These are phyloP conservation scores for Talpa occidentalis DNA, from an alignment of 2,113 vertebrate genomes.

Conservation along the genomic window DNA sequence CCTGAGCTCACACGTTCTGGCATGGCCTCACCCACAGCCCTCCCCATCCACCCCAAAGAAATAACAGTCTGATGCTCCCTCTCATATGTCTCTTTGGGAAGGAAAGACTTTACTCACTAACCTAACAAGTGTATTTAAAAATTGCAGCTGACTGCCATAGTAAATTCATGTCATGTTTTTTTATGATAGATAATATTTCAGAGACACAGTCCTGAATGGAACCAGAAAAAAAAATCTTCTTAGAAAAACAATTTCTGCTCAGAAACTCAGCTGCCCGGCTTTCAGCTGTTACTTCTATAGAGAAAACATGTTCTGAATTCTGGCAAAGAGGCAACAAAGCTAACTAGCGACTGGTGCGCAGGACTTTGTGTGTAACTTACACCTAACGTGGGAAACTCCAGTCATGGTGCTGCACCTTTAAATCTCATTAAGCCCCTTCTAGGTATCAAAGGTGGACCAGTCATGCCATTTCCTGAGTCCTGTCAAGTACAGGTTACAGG, in stretches of 20 bases:
- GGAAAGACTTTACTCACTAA: conserved; percentile 28
- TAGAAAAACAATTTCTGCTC: conserved; percentile 60
- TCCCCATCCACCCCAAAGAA: neutral
- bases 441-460: conserved; percentile 77
- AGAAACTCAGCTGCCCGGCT: conserved; percentile 16
- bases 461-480: conserved; percentile 68
- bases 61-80: neutral
- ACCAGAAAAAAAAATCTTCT: conserved; percentile 45
- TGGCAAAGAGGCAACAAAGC: neutral
- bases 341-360: neutral
- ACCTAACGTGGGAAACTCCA: conserved; percentile 65
- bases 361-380: conserved; percentile 57
- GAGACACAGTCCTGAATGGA: conserved; percentile 63
- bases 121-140: conserved; percentile 67
- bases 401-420: conserved; percentile 69
- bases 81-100: conserved; percentile 30
- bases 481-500: conserved; percentile 66
- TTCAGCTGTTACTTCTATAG: conserved; percentile 58
- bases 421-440: conserved; percentile 76
- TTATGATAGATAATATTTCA: conserved; percentile 77
- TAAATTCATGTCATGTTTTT: conserved; percentile 76
- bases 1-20: conserved; percentile 29
- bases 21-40: neutral
- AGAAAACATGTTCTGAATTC: conserved; percentile 50
- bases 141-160: conserved; percentile 67